A percentile compares a stretch with the other conserved stretches of the same genome.
phyloP scores from a whole-genome alignment of 2,797 vertebrate species.

The Silurus aristotelis region DNA sequence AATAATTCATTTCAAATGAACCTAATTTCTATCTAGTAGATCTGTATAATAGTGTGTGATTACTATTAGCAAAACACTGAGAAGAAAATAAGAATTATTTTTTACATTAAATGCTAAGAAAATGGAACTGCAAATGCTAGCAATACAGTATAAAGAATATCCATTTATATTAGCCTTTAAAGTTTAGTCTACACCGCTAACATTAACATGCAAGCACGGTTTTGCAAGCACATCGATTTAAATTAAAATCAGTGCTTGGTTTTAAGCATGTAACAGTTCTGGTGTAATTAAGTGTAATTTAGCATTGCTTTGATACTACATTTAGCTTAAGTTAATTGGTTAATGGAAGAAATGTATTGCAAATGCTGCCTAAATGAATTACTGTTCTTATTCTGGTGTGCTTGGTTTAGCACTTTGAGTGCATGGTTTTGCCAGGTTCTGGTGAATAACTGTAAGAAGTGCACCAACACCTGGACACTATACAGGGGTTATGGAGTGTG shows the following conservation, averaged over 20 bases:
- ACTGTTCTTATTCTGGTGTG: slow-evolving; percentile 47
- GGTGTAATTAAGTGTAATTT: not conserved
- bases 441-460: slow-evolving; percentile 58
- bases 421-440: slow-evolving; percentile 58
- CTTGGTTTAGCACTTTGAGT: slow-evolving; percentile 60
- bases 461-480: slow-evolving; percentile 26
- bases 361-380: no score
- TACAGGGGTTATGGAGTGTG: slow-evolving; percentile 45
- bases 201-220: not conserved
- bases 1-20: not conserved
- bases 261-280: not conserved
- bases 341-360: not conserved
- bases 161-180: not conserved
- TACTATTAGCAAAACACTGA: no score
- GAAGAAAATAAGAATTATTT: not conserved
- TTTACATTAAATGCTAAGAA: no score
- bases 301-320: no score
- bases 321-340: not conserved
- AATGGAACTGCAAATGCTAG: not conserved
- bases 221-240: not conserved
- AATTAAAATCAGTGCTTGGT: slow-evolving; percentile 1
- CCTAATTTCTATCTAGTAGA: not conserved
- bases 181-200: not conserved
- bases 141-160: not conserved
- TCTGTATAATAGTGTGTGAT: not conserved